Evolutionary conservation across 2,113 vertebrate genomes (phyloP).

Genomic region (Lagopus leucura): DNA sequence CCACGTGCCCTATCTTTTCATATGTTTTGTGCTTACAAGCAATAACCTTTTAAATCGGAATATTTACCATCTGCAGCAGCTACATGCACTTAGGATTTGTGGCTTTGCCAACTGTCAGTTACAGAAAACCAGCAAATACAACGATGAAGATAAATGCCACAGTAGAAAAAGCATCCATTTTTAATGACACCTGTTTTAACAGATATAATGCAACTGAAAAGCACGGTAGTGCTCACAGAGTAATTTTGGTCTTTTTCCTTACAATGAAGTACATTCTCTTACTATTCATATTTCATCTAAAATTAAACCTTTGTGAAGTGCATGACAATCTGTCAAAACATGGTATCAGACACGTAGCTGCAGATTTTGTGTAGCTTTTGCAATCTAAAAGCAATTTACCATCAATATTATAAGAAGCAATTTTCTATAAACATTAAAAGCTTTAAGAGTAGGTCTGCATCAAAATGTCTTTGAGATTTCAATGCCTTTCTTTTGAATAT

Average conservation of each 20-base stretch:
- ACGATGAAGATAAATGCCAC: constrained; percentile 15
- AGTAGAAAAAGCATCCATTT: constrained; percentile 9
- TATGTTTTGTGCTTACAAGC: constrained; percentile 14
- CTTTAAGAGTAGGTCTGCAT: constrained; percentile 10
- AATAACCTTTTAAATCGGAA: constrained; percentile 24
- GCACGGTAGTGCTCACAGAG: neutral
- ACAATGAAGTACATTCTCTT: constrained; percentile 10
- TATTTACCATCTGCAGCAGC: neutral
- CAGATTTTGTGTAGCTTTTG: constrained; percentile 16
- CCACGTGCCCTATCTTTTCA: neutral
- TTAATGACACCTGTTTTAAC: neutral
- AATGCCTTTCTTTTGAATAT: neutral
- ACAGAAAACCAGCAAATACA: neutral
- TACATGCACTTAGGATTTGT: constrained; percentile 26
- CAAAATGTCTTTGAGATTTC: neutral
- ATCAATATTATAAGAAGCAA: constrained; percentile 18
- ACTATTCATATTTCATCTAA: constrained; percentile 45
- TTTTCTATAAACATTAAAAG: constrained; percentile 58
- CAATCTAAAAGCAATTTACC: constrained; percentile 44
- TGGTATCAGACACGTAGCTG: constrained; percentile 4
- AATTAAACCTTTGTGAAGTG: constrained; percentile 41
- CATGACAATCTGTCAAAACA: constrained; percentile 42
- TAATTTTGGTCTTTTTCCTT: constrained; percentile 7
- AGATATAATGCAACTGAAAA: neutral
- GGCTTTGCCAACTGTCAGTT: constrained; percentile 7